Percentiles rank a stretch among this genome's conserved stretches.
Conservation (phyloP, 2,888 invertebrate species). For the Teleiodes luculella region DNA sequence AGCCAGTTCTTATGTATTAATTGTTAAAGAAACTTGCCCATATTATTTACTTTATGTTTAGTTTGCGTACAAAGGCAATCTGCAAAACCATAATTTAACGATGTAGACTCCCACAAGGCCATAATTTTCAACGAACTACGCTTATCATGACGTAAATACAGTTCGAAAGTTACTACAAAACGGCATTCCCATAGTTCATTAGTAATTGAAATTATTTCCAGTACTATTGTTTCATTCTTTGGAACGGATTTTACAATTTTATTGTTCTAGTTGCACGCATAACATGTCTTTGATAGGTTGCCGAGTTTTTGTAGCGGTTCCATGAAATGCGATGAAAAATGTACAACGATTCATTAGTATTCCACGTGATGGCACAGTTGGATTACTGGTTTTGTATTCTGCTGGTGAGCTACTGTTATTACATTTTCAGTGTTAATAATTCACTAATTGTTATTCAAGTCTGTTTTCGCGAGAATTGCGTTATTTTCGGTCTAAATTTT, state of each 20-base stretch:
- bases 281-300: background rate
- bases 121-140: background rate
- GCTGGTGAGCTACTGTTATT: background rate
- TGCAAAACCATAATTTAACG: background rate
- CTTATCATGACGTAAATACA: background rate
- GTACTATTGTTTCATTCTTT: no score
- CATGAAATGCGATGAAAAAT: background rate
- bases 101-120: background rate
- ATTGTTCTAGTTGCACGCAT: background rate
- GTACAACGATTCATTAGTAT: background rate
- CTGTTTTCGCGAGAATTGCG: no score
- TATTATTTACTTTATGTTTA: no score
- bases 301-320: background rate
- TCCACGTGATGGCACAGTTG: background rate
- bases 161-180: background rate
- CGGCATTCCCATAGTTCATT: no score
- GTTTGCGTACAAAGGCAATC: no score
- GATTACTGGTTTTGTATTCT: background rate
- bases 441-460: no score
- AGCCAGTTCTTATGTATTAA: no score
- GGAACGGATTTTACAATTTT: no score
- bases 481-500: no score
- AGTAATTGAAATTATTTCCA: no score
- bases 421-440: background rate
- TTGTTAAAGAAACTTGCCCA: no score